Percentiles rank a stretch among this genome's conserved stretches.
These are phyloP conservation scores for Drosophila tani DNA, from an alignment of 1,140 invertebrate genomes.

Conservation along the genomic window DNA sequence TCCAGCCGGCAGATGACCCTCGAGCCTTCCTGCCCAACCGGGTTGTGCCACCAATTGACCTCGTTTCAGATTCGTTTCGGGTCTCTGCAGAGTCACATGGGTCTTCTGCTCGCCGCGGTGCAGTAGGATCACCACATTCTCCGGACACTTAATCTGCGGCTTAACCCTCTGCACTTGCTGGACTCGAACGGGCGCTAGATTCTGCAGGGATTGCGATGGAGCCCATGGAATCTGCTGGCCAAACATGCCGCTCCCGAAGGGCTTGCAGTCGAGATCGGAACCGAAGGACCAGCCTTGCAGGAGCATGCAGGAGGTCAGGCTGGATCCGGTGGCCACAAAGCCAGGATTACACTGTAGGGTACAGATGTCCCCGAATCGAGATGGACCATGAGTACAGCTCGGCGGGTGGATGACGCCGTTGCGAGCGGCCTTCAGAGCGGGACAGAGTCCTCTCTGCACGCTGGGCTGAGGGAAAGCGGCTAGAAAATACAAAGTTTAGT, in stretches of 20 bases:
- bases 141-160: conserved; percentile 89
- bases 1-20: conserved; percentile 87
- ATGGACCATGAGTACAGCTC: conserved; percentile 84
- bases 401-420: conserved; percentile 85
- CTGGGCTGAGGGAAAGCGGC: background rate
- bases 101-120: conserved; percentile 86
- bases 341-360: conserved; percentile 84
- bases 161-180: conserved; percentile 65
- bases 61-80: conserved; percentile 89
- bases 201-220: background rate
- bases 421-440: conserved; percentile 79
- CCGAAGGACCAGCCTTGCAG: conserved; percentile 66
- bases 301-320: conserved; percentile 55
- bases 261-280: conserved; percentile 72
- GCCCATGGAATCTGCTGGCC: conserved; percentile 16
- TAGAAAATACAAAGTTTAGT: too few relatives aligned
- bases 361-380: conserved; percentile 84
- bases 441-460: conserved; percentile 59
- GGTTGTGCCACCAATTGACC: conserved; percentile 88
- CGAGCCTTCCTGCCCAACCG: conserved; percentile 88
- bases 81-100: conserved; percentile 87
- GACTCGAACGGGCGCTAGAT: background rate
- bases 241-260: conserved; percentile 32
- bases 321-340: conserved; percentile 61
- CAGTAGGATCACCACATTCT: conserved; percentile 87